Evolutionary conservation across 2,797 vertebrate genomes (phyloP).

Genomic region (Chlorospingus semifuscus): DNA sequence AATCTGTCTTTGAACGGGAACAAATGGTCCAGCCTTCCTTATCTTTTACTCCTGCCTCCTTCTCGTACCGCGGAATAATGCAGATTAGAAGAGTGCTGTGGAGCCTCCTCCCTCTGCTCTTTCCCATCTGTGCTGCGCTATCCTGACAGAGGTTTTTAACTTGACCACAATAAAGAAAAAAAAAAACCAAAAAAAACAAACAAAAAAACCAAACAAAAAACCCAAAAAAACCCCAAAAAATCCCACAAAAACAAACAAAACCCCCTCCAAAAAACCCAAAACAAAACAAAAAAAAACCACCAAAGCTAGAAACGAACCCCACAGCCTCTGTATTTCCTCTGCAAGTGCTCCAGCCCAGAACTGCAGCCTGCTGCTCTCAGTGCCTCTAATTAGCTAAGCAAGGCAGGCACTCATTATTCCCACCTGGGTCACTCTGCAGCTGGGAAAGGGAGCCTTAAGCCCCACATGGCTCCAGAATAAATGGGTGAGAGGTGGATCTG

Average conservation of each 20-base stretch:
- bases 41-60: background rate
- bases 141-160: slow-evolving; percentile 13
- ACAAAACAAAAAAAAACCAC: too few relatives aligned
- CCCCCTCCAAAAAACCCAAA: too few relatives aligned
- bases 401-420: slow-evolving; percentile 30
- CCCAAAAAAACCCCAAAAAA: too few relatives aligned
- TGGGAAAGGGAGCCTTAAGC: background rate
- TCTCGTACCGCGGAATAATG: background rate
- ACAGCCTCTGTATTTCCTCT: background rate
- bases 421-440: slow-evolving; percentile 33
- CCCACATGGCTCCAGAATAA: background rate
- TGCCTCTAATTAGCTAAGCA: slow-evolving; percentile 32
- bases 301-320: background rate
- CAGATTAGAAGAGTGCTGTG: background rate
- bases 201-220: too few relatives aligned
- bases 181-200: too few relatives aligned
- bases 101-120: background rate
- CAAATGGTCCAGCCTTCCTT: background rate
- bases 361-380: slow-evolving; percentile 18
- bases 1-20: background rate
- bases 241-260: too few relatives aligned
- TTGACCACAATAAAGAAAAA: background rate
- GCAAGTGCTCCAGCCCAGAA: background rate
- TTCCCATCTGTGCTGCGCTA: background rate
- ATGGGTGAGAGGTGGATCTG: background rate